Base-by-base conservation (phyloP, 1,140 invertebrate species). In the Listronotus bonariensis region DNA sequence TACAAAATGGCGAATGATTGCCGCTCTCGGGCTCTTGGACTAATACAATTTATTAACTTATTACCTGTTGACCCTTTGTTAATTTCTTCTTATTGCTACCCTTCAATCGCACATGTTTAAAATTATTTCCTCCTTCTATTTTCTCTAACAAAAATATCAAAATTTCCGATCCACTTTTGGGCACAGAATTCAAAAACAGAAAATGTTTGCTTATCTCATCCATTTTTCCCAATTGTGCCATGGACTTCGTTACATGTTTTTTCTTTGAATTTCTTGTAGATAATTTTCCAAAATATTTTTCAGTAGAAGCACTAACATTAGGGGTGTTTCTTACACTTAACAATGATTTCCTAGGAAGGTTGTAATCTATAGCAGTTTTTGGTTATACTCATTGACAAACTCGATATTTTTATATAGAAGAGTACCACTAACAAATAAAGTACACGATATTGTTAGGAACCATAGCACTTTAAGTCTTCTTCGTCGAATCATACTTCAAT, bases 151-250 rank as follows among this genome's bases (percentile, higher is more conserved):
- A 76, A n/a, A 87, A 72, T 3, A 87, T 82, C n/a, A 89, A 72
- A 63, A 87, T 79, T 69, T 88, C 87, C n/a, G 83, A 82, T 6
- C 87, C 88, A 26, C 85, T 82, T 56, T 84, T 84, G 1, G 88
- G 87, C 45, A 89, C 80, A 38, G 85, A 78, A 62, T 88, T 89
- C 65, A 88, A 82, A 78, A 89, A 85, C 6, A 89, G 64, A 8
- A 85, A 78, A 67, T 85, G 77, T 54, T 81, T 77, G 72, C 81
- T 83, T 36, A 80, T 76, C 65, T 81, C 80, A 8, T 82, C 77
- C 76, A 70, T 80, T 63, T 67, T 77, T 62, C 80, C 80, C 31
- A 85, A 66, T 67, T 86, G 81, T 5, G 80, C 77, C 3, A 86
- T 72, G 2, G 84, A 86, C 49, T 84, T 85, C 0, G 85, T 86